phyloP scores from a whole-genome alignment of 1,140 invertebrate species.

The Heliconius melpomene region DNA sequence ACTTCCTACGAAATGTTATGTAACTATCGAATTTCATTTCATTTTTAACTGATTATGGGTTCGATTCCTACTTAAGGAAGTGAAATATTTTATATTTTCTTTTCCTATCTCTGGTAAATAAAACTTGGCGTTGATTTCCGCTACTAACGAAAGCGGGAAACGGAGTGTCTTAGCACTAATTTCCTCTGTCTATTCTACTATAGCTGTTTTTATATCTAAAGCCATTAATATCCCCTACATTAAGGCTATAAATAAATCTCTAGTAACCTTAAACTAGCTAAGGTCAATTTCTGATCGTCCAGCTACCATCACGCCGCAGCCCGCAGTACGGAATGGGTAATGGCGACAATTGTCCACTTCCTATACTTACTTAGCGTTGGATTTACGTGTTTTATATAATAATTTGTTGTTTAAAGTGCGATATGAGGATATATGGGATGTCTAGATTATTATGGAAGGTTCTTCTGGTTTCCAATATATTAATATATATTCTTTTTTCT shows the following conservation, averaged over 20 bases:
- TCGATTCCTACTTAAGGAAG: too few relatives aligned
- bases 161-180: too few relatives aligned
- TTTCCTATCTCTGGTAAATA: too few relatives aligned
- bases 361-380: background rate
- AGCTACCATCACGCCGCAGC: background rate
- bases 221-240: background rate
- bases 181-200: too few relatives aligned
- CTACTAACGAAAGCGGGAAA: too few relatives aligned
- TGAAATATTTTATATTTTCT: too few relatives aligned
- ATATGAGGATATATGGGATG: background rate
- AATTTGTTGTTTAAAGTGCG: background rate
- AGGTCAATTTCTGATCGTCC: constrained; percentile 1
- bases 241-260: constrained; percentile 5
- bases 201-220: background rate
- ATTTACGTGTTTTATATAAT: constrained; percentile 14
- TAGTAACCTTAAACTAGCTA: constrained; percentile 5
- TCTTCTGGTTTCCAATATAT: background rate
- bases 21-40: too few relatives aligned
- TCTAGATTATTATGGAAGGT: background rate
- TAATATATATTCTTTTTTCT: too few relatives aligned
- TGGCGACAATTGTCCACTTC: constrained; percentile 2
- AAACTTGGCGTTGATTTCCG: too few relatives aligned
- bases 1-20: too few relatives aligned
- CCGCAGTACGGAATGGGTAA: background rate
- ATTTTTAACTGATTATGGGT: too few relatives aligned